Conservation (phyloP, 2,113 vertebrate species). For the Microtus oregoni region DNA sequence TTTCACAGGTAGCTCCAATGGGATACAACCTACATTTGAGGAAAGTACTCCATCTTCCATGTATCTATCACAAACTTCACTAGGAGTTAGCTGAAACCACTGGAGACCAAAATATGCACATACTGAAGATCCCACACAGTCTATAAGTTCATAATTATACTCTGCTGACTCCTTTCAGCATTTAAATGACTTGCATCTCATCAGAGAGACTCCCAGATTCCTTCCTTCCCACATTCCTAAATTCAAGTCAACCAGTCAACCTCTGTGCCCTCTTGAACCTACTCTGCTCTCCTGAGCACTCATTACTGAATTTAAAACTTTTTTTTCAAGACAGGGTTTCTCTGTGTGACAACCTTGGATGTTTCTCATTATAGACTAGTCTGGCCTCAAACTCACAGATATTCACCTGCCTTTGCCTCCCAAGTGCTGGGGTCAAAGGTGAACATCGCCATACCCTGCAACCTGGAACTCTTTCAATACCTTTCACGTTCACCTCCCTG, state of each 20-base stretch:
- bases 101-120: neutral
- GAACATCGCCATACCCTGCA: neutral
- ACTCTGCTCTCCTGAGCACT: neutral
- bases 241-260: neutral
- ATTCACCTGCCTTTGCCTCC: neutral
- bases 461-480: neutral
- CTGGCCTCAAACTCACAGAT: neutral
- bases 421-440: neutral
- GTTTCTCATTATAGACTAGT: neutral
- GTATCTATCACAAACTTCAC: neutral
- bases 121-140: neutral
- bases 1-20: neutral
- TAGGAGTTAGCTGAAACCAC: neutral
- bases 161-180: neutral
- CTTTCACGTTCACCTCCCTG: neutral
- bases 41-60: neutral
- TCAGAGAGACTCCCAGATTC: neutral
- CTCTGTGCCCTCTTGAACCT: neutral
- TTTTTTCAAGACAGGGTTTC: neutral
- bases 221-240: neutral
- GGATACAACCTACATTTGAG: neutral
- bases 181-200: neutral
- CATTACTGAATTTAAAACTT: neutral
- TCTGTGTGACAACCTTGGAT: neutral
- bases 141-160: neutral